These are phyloP conservation scores for Phaetusa simplex DNA, from an alignment of 2,113 vertebrate species.

Conservation along the genomic window DNA sequence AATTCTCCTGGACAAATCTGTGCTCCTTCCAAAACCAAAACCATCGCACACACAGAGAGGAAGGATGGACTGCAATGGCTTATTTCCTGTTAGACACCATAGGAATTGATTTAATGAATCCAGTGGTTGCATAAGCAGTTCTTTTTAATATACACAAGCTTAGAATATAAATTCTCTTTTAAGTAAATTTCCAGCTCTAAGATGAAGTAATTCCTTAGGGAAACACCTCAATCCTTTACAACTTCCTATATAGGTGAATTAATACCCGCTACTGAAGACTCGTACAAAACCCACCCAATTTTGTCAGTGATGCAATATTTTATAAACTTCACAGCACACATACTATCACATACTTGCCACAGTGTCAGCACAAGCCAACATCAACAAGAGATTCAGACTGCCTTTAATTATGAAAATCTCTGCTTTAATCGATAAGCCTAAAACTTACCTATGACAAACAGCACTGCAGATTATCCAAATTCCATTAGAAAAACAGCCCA, in stretches of 20 bases:
- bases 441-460: not conserved
- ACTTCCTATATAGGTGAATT: not conserved
- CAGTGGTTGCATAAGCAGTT: not conserved
- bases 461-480: fast-evolving
- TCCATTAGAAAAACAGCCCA: fast-evolving
- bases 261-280: not conserved
- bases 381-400: not conserved
- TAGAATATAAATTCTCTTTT: not conserved
- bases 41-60: not conserved
- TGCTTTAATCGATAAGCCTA: not conserved
- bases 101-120: not conserved
- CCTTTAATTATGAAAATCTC: not conserved
- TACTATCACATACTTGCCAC: not conserved
- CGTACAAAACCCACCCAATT: not conserved
- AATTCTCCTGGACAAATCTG: not conserved
- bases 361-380: not conserved
- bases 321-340: not conserved
- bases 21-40: not conserved
- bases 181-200: not conserved
- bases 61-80: not conserved
- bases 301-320: not conserved
- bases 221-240: not conserved
- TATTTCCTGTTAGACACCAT: not conserved
- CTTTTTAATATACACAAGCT: not conserved
- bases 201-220: not conserved